Percentiles rank a stretch among this genome's conserved stretches.
Evolutionary conservation across 2,888 invertebrate genomes (phyloP).

Genomic region (Megastigmus dorsalis): DNA sequence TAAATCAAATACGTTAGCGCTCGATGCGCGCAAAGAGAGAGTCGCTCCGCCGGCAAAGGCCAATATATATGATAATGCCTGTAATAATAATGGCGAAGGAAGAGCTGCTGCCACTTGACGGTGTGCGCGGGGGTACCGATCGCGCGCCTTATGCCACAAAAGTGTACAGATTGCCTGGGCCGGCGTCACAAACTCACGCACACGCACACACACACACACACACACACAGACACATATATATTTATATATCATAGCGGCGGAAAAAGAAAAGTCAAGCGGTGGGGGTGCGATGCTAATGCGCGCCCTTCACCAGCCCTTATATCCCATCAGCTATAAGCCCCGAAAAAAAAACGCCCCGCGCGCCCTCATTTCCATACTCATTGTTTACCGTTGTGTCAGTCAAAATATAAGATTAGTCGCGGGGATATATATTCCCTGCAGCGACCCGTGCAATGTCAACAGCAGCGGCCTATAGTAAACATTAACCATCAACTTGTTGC

Average conservation of each 20-base stretch:
- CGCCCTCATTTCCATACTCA: conserved; percentile 25
- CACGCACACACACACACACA: too few relatives aligned
- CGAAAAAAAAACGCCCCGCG: neutral
- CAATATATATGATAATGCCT: conserved; percentile 73
- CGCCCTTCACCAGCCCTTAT: neutral
- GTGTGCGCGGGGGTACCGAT: too few relatives aligned
- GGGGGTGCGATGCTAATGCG: conserved; percentile 3
- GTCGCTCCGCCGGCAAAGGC: conserved; percentile 60
- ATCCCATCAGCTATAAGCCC: too few relatives aligned
- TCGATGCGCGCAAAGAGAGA: neutral
- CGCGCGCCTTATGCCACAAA: conserved; percentile 16
- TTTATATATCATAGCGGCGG: too few relatives aligned
- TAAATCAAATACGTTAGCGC: conserved; percentile 73
- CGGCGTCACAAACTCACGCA: too few relatives aligned
- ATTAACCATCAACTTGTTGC: conserved; percentile 16
- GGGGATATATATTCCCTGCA: neutral
- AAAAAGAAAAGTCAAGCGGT: neutral
- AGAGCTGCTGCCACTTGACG: conserved; percentile 66
- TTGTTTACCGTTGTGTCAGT: conserved; percentile 31
- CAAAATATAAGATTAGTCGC: conserved; percentile 28
- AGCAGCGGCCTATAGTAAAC: neutral
- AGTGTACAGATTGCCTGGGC: neutral
- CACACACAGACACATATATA: too few relatives aligned
- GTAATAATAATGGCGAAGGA: conserved; percentile 69
- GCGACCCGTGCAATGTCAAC: neutral